phyloP scores from a whole-genome alignment of 2,113 vertebrate species.

The Asarcornis scutulata region DNA sequence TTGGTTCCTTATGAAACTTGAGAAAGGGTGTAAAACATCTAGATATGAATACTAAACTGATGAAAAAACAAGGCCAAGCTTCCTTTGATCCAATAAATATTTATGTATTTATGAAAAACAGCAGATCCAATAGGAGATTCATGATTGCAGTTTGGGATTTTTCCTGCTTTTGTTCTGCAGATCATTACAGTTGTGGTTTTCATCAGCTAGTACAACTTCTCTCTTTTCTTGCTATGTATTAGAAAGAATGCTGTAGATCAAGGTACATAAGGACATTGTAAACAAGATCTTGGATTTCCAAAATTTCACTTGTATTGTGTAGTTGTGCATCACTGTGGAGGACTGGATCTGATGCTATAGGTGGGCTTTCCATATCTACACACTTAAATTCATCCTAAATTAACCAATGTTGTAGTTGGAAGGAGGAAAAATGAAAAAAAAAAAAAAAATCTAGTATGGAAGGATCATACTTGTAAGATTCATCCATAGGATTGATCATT shows the following conservation, averaged over 20 bases:
- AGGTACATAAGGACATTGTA: not conserved
- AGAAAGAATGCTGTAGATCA: not conserved
- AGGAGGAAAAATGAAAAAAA: not conserved
- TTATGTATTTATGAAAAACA: not conserved
- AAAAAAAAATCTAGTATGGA: not conserved
- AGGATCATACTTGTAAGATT: not conserved
- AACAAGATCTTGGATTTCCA: not conserved
- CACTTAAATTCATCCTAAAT: not conserved
- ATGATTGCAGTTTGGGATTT: not conserved
- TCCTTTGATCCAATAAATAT: not conserved
- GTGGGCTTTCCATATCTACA: not conserved
- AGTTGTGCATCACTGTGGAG: not conserved
- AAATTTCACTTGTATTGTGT: not conserved
- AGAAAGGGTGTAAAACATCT: not conserved
- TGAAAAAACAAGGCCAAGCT: not conserved
- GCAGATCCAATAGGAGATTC: not conserved
- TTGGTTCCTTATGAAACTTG: not conserved
- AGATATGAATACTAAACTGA: not conserved
- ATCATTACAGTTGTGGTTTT: not conserved
- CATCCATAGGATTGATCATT: not conserved
- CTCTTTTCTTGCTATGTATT: not conserved
- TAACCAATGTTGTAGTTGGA: not conserved
- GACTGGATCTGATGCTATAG: not conserved
- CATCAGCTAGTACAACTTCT: not conserved
- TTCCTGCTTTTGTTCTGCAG: not conserved